Conservation (phyloP, 2,113 vertebrate species). For the Myiozetetes cayanensis region DNA sequence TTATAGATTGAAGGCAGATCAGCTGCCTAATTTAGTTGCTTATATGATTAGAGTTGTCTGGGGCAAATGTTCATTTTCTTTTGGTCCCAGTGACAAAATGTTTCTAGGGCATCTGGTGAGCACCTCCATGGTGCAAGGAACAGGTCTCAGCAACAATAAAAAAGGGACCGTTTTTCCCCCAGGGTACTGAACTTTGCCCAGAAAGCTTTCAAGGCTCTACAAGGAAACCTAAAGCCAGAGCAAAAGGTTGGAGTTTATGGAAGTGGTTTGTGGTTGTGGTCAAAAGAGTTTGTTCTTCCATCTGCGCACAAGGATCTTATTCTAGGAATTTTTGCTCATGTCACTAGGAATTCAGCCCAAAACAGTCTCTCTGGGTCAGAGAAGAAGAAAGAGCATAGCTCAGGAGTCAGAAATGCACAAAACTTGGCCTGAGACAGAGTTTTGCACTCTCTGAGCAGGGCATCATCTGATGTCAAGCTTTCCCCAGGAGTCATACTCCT, state of each 20-base stretch:
- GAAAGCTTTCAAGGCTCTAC: background rate
- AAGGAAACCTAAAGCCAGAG: background rate
- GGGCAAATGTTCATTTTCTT: background rate
- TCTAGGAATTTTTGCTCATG: constrained; percentile 42
- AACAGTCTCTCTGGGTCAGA: constrained; percentile 5
- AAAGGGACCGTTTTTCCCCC: background rate
- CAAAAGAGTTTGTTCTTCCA: constrained; percentile 2
- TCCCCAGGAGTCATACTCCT: background rate
- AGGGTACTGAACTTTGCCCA: background rate
- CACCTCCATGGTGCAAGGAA: background rate
- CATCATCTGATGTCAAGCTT: constrained; percentile 16
- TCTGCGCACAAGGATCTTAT: constrained; percentile 12
- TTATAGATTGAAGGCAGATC: background rate
- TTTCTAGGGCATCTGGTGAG: background rate
- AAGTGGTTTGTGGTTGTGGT: constrained; percentile 41
- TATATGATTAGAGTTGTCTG: background rate
- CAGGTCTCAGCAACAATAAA: background rate
- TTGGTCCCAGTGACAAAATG: background rate
- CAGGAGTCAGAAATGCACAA: background rate
- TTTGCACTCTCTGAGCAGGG: background rate
- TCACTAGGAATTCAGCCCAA: constrained; percentile 29
- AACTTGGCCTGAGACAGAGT: background rate
- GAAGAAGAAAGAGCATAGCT: background rate
- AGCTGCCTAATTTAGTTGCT: background rate
- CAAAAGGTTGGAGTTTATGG: constrained; percentile 10